Conservation (phyloP, 1,140 invertebrate genomes). For the Eumaeus atala region DNA sequence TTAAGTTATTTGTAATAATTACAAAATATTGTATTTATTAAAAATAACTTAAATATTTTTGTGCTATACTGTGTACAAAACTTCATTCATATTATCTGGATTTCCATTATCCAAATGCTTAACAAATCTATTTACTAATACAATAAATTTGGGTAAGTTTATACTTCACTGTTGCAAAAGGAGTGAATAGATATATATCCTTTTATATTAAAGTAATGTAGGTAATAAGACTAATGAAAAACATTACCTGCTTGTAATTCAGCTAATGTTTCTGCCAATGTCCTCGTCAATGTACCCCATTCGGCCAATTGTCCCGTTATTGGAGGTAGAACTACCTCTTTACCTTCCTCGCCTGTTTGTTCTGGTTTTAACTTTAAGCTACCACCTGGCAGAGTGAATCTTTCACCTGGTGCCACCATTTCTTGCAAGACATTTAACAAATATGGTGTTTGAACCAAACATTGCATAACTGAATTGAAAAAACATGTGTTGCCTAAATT, state of each 20-base stretch:
- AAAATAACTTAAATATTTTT: no score
- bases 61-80: no score
- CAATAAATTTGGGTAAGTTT: no score
- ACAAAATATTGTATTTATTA: no score
- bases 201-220: no score
- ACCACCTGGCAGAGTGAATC: conserved; percentile 81
- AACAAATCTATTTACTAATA: no score
- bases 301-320: conserved; percentile 81
- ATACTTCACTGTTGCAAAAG: no score
- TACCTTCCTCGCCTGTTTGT: conserved; percentile 43
- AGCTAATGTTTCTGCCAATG: conserved; percentile 80
- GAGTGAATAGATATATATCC: no score
- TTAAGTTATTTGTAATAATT: no score
- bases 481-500: conserved; percentile 98
- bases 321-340: conserved; percentile 73
- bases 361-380: conserved; percentile 71
- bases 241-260: conserved; percentile 78
- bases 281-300: conserved; percentile 81
- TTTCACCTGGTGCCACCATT: conserved; percentile 79
- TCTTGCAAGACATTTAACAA: conserved; percentile 83
- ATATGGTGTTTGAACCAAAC: conserved; percentile 89
- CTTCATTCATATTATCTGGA: no score
- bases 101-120: no score
- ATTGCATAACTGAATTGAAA: conserved; percentile 96
- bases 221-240: no score